These are phyloP conservation scores for Drosophila sp. DNA, from an alignment of 1,140 invertebrate species.

Conservation along the genomic window DNA sequence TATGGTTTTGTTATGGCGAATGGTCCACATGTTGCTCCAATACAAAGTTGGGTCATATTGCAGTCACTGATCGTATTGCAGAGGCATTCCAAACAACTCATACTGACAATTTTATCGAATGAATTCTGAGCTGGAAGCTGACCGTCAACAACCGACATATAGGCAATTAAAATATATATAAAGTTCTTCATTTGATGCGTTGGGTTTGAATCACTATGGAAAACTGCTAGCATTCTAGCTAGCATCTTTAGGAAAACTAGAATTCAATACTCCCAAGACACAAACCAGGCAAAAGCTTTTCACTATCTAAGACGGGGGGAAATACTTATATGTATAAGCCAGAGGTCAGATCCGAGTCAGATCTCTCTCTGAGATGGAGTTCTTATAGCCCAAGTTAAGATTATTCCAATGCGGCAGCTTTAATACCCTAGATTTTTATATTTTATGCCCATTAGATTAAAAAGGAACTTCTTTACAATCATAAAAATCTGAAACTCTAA, in stretches of 20 bases:
- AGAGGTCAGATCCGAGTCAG: no score
- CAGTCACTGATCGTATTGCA: not conserved
- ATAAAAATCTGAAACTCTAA: no score
- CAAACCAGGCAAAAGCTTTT: not conserved
- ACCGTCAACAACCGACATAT: not conserved
- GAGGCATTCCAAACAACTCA: not conserved
- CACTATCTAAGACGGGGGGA: not conserved
- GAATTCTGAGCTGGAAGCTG: no score
- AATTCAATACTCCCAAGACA: not conserved
- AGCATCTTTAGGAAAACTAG: not conserved
- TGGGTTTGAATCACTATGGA: not conserved
- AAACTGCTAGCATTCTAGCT: not conserved
- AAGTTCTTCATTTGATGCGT: not conserved
- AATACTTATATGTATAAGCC: no score
- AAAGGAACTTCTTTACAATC: no score
- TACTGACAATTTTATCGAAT: not conserved
- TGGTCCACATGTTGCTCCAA: not conserved
- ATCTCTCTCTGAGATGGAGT: no score
- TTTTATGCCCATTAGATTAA: no score
- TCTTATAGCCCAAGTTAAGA: no score
- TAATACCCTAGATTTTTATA: no score
- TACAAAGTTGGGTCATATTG: not conserved
- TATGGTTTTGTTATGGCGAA: slow-evolving; percentile 7
- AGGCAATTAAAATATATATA: not conserved
- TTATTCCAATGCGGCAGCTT: no score